Evolutionary conservation across 2,797 vertebrate genomes (phyloP), one percentile per base, ranked within the genome.

Genomic region (Emydoidea blandingii): DNA sequence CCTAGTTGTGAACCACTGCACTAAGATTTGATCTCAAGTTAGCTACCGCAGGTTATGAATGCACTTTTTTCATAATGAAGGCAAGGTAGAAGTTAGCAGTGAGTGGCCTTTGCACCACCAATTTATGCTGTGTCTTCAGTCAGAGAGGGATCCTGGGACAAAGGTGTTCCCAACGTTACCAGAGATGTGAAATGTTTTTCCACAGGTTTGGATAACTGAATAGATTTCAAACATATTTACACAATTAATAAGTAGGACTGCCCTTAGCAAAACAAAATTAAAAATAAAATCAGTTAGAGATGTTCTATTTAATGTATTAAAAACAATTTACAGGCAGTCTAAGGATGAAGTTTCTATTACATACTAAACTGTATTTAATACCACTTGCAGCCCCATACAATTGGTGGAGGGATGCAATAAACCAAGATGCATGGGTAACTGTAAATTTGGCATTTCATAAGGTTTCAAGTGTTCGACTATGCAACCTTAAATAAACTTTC

Each of bases 321-420:
- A 72, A 96, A 94, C 85, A 27, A 95, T 91, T 92, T 93, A 86
- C 68, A 81, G 88, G 53, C 90, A 19, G 94, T 95, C 95, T 96
- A 95, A 95, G 19, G 37, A 74, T 74, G n/a, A 41, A 25, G 68
- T 95, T 62, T 95, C 96, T 85, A 29, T 93, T 95, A 96, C 92
- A 91, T 47, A 81, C 91, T 83, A 82, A 10, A 25, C 93, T 96
- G 92, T 92, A 93, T 96, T 95, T 94, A 89, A 93, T 93, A 93
- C 94, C 94, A 94, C 5, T 97, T 94, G 94, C 68, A 96, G 96
- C 88, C 93, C 96, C 79, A 21, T 90, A 93, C 91, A 96, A 96
- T 95, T 95, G 95, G 95, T 79, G 92, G 90, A 97, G 74, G 62
- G 95, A 96, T 97, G 94, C 95, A 97, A 95, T 95, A 96, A 95